Conservation (phyloP, 2,113 vertebrate species). For the Lophura nycthemera region DNA sequence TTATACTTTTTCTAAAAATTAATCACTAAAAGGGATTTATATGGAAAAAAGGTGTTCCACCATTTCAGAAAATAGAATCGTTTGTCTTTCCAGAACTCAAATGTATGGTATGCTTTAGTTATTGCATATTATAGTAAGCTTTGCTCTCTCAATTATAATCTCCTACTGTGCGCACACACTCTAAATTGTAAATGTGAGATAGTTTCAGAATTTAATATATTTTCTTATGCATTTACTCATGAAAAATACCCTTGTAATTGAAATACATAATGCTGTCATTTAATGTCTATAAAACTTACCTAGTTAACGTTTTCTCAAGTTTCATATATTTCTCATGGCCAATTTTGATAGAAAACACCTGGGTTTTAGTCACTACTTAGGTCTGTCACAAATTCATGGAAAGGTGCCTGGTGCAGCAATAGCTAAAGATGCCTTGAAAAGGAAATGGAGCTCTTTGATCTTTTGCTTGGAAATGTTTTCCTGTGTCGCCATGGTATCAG, state of each 20-base stretch:
- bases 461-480: conserved; percentile 57
- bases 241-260: background rate
- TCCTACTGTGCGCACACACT: background rate
- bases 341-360: conserved; percentile 53
- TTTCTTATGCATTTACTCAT: background rate
- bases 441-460: conserved; percentile 50
- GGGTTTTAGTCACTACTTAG: conserved; percentile 17
- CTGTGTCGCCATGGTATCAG: conserved; percentile 53
- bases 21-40: background rate
- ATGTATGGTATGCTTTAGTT: background rate
- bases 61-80: background rate
- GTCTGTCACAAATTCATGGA: conserved; percentile 19
- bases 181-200: background rate
- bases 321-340: background rate
- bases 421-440: conserved; percentile 43
- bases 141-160: background rate
- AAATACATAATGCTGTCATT: background rate
- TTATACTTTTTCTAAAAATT: background rate
- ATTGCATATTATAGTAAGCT: background rate
- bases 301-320: conserved; percentile 11
- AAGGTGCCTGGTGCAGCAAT: background rate
- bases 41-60: background rate
- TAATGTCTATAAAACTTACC: background rate
- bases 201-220: background rate
- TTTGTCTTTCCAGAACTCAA: background rate